Base-by-base conservation (phyloP, 1,140 invertebrate species). In the Brachionus manjavacas region DNA sequence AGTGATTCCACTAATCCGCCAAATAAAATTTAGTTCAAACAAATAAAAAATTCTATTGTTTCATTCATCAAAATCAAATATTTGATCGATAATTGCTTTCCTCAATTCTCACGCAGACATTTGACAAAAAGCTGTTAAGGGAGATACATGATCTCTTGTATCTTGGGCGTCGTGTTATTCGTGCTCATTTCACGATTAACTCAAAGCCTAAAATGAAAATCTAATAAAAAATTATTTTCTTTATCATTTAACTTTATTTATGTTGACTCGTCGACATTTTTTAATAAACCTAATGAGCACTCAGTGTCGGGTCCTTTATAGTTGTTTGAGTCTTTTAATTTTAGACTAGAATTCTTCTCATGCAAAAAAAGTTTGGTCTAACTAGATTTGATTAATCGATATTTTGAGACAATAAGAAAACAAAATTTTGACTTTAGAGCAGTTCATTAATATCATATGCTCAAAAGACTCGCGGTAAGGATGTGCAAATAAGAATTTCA, bases 81-180 rank as follows among this genome's bases (percentile, higher is more conserved):
- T 60, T 60, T 60, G 52, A 9, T 31, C 31, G 12, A 31, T 31
- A 68, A 72, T 72, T 39, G 39, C 39, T 72, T 72, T 72, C 68
- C 68, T 72, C 46, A 23, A 41, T 72, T 72, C 68, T 72, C 68
- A 72, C 68, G 68, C 68, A 41, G 68, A 72, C 35, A 72, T 72
- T 68, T 68, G 14, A 39, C 31, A 31, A 31, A 68, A 68, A 68
- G 31, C 66, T 41, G 31, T 72, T 46, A 60, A 23, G 52, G 52
- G 16, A 60, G 52, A 60, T 60, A 60, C 52, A 60, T 60, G 52
- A 60, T 60, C 52, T 60, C 52, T 8, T 60, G 52, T 60, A 9
- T 60, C 20, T 60, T 60, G 20, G 52, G 52, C 16, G 20, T 60
- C 16, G 16, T 60, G 52, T 25, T 60, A 60, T 60, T 60, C 52